A percentile compares a stretch with the other conserved stretches of the same genome.
phyloP scores from a whole-genome alignment of 2,113 vertebrate species.

The Lophura nycthemera region DNA sequence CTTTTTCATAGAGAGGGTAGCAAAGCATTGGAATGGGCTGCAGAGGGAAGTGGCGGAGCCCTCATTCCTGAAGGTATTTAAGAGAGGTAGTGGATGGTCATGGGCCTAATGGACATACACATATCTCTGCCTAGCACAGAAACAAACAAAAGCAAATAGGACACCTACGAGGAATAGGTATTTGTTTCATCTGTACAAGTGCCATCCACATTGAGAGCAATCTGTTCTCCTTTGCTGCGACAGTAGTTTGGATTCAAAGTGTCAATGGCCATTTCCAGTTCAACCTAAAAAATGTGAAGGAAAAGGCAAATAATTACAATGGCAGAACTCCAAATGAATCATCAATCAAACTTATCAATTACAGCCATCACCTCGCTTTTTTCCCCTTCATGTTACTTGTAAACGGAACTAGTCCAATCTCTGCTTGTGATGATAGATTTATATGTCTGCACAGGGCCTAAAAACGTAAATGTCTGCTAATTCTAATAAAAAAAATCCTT shows the following conservation, averaged over 20 bases:
- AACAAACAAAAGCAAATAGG: background rate
- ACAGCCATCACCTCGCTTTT: background rate
- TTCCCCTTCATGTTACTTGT: background rate
- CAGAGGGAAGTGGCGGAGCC: background rate
- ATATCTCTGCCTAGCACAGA: background rate
- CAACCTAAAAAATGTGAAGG: conserved; percentile 78
- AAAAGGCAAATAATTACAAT: background rate
- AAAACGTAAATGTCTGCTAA: background rate
- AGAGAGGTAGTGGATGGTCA: background rate
- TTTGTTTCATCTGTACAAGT: conserved; percentile 86
- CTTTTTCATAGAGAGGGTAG: background rate
- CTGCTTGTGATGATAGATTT: background rate
- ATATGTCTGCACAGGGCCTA: background rate
- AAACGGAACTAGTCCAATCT: background rate
- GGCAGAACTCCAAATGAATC: background rate
- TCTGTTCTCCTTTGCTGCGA: conserved; percentile 97
- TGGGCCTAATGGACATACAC: background rate
- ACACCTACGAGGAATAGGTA: conserved; percentile 90
- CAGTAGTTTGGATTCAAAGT: conserved; percentile 95
- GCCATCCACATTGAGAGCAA: conserved; percentile 95
- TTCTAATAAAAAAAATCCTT: background rate
- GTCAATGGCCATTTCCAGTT: conserved; percentile 91
- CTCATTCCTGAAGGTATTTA: background rate
- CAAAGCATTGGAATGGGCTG: background rate
- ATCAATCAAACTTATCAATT: background rate